These are phyloP conservation scores for Telmatherina bonti DNA, from an alignment of 2,797 vertebrate species.

Conservation along the genomic window DNA sequence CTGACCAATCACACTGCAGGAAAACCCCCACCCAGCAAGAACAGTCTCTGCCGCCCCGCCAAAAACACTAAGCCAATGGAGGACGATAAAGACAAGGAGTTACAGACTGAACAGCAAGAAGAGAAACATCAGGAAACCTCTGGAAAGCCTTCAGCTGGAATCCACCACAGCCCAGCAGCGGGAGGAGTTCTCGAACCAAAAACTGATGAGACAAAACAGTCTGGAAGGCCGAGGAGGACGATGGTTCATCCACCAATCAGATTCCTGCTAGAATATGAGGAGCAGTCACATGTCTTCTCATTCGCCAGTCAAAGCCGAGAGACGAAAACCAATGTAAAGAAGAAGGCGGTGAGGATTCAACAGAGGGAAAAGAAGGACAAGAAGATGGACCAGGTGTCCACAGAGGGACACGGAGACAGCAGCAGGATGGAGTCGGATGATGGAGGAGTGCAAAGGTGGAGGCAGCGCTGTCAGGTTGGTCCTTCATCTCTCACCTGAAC, in stretches of 20 bases:
- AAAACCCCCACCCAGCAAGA: too few relatives aligned
- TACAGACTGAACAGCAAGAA: too few relatives aligned
- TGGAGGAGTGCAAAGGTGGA: neutral
- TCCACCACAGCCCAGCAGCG: neutral
- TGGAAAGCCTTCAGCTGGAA: neutral
- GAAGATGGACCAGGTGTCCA: too few relatives aligned
- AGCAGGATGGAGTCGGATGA: too few relatives aligned
- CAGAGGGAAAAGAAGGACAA: neutral
- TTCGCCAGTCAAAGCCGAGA: constrained; percentile 1
- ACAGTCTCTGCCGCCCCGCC: too few relatives aligned
- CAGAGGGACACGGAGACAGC: too few relatives aligned
- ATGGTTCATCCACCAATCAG: constrained; percentile 29
- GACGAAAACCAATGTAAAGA: neutral
- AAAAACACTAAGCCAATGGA: too few relatives aligned
- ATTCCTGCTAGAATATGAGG: constrained; percentile 29
- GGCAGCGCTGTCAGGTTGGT: constrained; percentile 19
- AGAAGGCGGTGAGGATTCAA: neutral
- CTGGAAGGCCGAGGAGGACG: constrained; percentile 12
- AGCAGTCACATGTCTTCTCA: constrained; percentile 3
- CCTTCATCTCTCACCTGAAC: too few relatives aligned
- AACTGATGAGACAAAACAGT: neutral
- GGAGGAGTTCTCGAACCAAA: neutral
- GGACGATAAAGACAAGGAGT: too few relatives aligned
- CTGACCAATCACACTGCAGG: neutral
- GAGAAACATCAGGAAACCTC: too few relatives aligned